Evolutionary conservation across 2,797 vertebrate species (phyloP), one percentile per base, ranked within the genome.

Genomic region (Acanthurus leucopareius): DNA sequence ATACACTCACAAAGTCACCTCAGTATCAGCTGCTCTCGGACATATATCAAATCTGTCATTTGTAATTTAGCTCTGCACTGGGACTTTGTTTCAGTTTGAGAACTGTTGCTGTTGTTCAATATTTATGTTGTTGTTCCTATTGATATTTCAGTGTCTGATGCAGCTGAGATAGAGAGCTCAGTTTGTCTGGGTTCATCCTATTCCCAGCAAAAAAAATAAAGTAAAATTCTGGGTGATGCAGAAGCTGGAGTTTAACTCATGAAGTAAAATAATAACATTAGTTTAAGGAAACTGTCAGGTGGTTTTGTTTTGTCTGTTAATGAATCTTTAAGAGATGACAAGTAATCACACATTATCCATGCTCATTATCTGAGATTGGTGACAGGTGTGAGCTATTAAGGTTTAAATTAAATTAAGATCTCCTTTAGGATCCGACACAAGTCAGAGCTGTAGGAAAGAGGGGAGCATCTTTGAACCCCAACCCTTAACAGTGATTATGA

Each of bases 21-120:
- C 51, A 47, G 54, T 70, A 25, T 44, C 73, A 32, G 68, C 73
- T 52, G 64, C 61, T 80, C 56, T 63, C 63, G 68, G 76, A 84
- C 69, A 58, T 15, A 49, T 76, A 60, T 72, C 75, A 77, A 54
- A 74, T 51, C 54, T 80, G 75, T 85, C 86, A 78, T 38, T 62
- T 57, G 38, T 67, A 62, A 83, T 87, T 73, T 73, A 73, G 15
- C 1, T 57, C 60, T 65, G 67, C 69, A 16, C 47, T 8, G 35
- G 20, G 15, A 45, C 57, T 78, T 75, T 8, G 75, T 69, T 51
- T 59, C 63, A 32, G 73, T 62, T 64, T 51, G 59, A 66, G 52
- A 48, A 42, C 17, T 58, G 53, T 54, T 49, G 71, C 22, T 59
- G 48, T 59, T 22, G 14, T 80, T 75, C 62, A 80, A 75, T 79